A percentile compares a stretch with the other conserved stretches of the same genome.
phyloP scores from a whole-genome alignment of 2,797 vertebrate genomes.

The Cetoscarus ocellatus region DNA sequence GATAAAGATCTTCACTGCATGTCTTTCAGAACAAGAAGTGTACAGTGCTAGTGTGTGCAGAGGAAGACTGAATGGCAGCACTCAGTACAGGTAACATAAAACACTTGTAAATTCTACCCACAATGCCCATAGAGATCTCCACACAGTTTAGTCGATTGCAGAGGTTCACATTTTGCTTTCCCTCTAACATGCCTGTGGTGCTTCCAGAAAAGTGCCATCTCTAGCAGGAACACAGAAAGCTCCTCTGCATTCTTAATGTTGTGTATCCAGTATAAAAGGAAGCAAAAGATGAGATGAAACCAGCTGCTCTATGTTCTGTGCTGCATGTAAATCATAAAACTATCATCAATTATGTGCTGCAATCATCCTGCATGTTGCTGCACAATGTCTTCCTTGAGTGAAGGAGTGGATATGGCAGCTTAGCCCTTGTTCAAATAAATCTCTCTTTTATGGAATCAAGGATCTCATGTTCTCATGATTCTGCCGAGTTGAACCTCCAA shows the following conservation, averaged over 20 bases:
- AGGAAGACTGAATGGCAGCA: constrained; percentile 57
- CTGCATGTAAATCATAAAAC: constrained; percentile 36
- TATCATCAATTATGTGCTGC: constrained; percentile 33
- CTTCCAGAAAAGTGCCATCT: constrained; percentile 54
- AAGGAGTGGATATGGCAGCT: constrained; percentile 5
- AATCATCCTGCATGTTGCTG: constrained; percentile 29
- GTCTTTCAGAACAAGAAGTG: constrained; percentile 35
- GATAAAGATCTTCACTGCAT: constrained; percentile 46
- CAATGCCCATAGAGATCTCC: constrained; percentile 26
- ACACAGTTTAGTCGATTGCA: constrained; percentile 16
- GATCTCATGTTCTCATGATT: constrained; percentile 16
- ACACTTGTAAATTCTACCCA: constrained; percentile 29
- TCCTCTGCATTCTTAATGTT: constrained; percentile 51
- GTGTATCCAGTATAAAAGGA: constrained; percentile 9
- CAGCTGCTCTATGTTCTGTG: constrained; percentile 33
- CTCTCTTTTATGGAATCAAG: constrained; percentile 39
- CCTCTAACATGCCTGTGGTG: constrained; percentile 44
- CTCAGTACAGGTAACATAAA: constrained; percentile 39
- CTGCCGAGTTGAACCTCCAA: constrained; percentile 26
- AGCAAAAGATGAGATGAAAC: constrained; percentile 20
- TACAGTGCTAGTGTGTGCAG: constrained; percentile 34
- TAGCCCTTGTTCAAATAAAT: constrained; percentile 34
- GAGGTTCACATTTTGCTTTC: constrained; percentile 28
- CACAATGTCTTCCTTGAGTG: constrained; percentile 11
- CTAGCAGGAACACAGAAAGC: constrained; percentile 56